Base-by-base conservation (phyloP, 1,140 invertebrate genomes). In the Meloidogyne chitwoodi region DNA sequence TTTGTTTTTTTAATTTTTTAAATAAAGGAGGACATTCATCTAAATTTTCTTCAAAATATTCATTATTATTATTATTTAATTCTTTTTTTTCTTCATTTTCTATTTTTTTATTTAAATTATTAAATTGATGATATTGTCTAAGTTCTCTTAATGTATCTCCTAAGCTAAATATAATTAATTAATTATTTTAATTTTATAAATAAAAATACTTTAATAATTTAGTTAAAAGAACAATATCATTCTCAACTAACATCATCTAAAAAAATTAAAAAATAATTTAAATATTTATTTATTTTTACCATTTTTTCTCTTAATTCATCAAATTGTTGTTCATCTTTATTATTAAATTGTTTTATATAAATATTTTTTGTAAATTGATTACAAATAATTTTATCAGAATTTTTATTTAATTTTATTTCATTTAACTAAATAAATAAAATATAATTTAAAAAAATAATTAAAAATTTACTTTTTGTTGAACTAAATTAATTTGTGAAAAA, bases 161-260 rank as follows among this genome's bases (percentile, higher is more conserved):
- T n/a, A 82, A 68, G 19, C 48, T 56, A 19, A 19, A 19, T 19
- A 3, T 19, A 48, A 48, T 48, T 48, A 19, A 31, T 48, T 19
- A 48, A 19, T 48, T 48, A 19, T 19, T 56, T 56, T 56, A n/a
- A 56, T n/a, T 56, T 56, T n/a, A n/a, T n/a, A n/a, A 56, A n/a
- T 1, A n/a, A 48, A 48, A 48, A 11, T 56, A 56, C 24, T 38
- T 71, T 27, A 82, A 69, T 26, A 82, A 74, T 66, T 82, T 82
- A 48, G 82, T 65, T 70, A 82, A 29, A 26, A 82, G 65, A 48
- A 76, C 61, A 24, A 82, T 77, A 65, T 82, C 81, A 68, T 84
- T 82, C 68, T 82, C 81, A 83, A 82, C 83, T 64, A 82, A 48
- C n/a, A 74, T 66, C 61, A 84, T 80, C 81, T 82, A 38, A 12